Evolutionary conservation across 2,888 invertebrate species (phyloP).

Genomic region (Urechis unicinctus): DNA sequence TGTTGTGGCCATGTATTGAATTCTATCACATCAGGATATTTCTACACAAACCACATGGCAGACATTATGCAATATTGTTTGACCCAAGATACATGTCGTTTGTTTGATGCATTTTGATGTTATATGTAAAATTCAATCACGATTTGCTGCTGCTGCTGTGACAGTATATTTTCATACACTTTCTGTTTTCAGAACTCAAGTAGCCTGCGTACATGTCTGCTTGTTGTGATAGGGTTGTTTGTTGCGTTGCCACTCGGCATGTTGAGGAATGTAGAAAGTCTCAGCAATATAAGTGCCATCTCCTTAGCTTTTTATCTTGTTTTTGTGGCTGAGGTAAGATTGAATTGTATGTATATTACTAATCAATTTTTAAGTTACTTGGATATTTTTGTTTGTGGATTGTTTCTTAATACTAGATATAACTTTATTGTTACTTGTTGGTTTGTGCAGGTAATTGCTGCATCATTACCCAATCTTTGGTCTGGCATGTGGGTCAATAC

Average conservation of each 20-base stretch:
- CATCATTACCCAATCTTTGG: conserved; percentile 70
- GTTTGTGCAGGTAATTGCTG: conserved; percentile 70
- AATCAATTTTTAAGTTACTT: not conserved
- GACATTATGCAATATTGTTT: too few species aligned
- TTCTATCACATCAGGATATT: too few species aligned
- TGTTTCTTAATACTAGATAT: not conserved
- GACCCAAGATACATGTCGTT: too few species aligned
- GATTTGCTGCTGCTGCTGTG: too few species aligned
- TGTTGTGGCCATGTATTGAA: not conserved
- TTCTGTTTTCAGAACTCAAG: conserved; percentile 44
- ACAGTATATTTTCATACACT: too few species aligned
- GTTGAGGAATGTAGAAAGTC: conserved; percentile 79
- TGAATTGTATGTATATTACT: not conserved
- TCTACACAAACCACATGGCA: too few species aligned
- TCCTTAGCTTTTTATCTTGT: conserved; percentile 88
- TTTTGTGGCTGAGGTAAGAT: conserved; percentile 73
- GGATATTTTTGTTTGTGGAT: not conserved
- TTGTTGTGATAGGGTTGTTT: conserved; percentile 49
- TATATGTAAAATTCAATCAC: too few species aligned
- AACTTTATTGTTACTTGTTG: not conserved
- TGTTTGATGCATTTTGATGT: too few species aligned
- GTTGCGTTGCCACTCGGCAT: conserved; percentile 86
- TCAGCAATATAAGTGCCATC: conserved; percentile 78
- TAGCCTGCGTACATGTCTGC: conserved; percentile 34
- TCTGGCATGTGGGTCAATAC: conserved; percentile 63